Evolutionary conservation across 1,140 invertebrate species (phyloP), one percentile per base, ranked within the genome.

Genomic region (Trichonephila clavipes): DNA sequence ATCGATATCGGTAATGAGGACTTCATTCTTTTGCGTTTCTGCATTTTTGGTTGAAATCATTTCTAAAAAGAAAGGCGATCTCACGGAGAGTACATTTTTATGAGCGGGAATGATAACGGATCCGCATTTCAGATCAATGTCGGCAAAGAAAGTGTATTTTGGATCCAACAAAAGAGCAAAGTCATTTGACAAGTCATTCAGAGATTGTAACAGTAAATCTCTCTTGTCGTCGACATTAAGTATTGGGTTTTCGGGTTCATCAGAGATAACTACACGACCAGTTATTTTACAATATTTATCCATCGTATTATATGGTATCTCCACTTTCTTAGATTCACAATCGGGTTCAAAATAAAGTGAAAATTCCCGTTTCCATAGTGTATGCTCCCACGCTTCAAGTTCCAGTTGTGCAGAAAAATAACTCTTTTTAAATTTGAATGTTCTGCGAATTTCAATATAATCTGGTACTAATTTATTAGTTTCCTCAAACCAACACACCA

Each of bases 161-260:
- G 66, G 24, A 28, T 69, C 66, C 24, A 69, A 10, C 66, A 69
- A 69, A 28, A 0, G 10, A 14, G n/a, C 7, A 2, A 69, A 69
- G 14, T 69, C 66, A 3, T 69, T 28, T 14, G 66, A 28, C 66
- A 69, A 69, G 2, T 69, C 24, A 3, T 24, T n/a, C 14, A 69
- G 24, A 24, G 12, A 69, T 24, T 69, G 1, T 6, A 69, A 24
- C 24, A 28, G 66, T n/a, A 28, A 0, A 66, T 66, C 21, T 24
- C 5, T n/a, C 21, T 21, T 7, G 7, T 66, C 62, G 19, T 64
- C n/a, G 19, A 1, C 19, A 7, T 64, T 1, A n/a, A 6, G 64
- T 5, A 0, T 24, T 0, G 64, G 0, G 0, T 21, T n/a, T 10
- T 0, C 19, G 24, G 16, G 0, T 0, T 51, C 5, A 12, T 51